Evolutionary conservation across 2,888 invertebrate genomes (phyloP), one percentile per base, ranked within the genome.

Genomic region (Drosophila longiperda): DNA sequence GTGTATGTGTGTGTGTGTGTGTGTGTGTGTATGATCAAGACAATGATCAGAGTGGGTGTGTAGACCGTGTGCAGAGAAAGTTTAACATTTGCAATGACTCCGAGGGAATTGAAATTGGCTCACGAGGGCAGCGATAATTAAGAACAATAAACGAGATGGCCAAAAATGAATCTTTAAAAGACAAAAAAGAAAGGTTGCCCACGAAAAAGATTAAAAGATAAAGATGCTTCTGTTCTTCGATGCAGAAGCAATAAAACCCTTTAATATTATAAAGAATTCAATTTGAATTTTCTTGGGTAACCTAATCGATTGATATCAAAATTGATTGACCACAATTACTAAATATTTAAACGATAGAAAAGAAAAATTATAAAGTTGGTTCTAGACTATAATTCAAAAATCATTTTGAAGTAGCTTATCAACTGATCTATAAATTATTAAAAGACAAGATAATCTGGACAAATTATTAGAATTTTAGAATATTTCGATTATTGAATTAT

Each of bases 21-120:
- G 62, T 53, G 42, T 55, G n/a, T 65, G 62, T 54, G 59, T 40
- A 64, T 49, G 66, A 76, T 62, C 40, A 73, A 60, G 38, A 48
- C 75, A 49, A 67, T 57, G 65, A 76, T 69, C 55, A 20, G 33
- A 57, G 78, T 74, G 62, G 67, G 58, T 54, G 83, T 70, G 55
- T 53, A 8, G 26, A n/a, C 58, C 64, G 45, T 29, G 29, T 32
- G 32, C n/a, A 61, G 90, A 82, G 90, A 89, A 84, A 84, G 83
- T 85, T 84, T 55, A 76, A 71, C 71, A 48, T 38, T 48, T 8
- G 52, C 63, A 54, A 50, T 64, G 67, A 73, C 62, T 58, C 52
- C 50, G 2, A 72, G 26, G 23, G 48, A 23, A 62, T 38, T 32
- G 6, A 65, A 81, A 68, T 32, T 64, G 67, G 54, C 54, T 62